phyloP scores from a whole-genome alignment of 2,888 invertebrate species.

The Trilocha varians region DNA sequence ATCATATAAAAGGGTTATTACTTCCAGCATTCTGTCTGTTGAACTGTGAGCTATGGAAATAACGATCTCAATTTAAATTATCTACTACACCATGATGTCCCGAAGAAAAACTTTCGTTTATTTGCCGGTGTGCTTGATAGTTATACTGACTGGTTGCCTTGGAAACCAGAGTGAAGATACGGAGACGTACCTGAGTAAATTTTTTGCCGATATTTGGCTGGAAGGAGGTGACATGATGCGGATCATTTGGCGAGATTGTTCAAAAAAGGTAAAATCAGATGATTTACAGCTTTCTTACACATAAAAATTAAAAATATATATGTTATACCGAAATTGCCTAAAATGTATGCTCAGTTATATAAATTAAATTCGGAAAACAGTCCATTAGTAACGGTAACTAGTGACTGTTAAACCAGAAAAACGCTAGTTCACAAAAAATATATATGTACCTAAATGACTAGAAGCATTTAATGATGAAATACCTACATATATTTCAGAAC shows the following conservation, averaged over 20 bases:
- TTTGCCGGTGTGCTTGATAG: constrained; percentile 26
- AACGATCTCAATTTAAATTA: constrained; percentile 30
- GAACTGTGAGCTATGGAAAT: constrained; percentile 32
- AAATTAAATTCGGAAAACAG: no score
- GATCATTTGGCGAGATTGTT: constrained; percentile 66
- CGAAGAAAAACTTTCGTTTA: constrained; percentile 23
- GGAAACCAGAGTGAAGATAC: constrained; percentile 38
- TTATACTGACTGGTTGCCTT: constrained; percentile 29
- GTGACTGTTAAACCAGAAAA: no score
- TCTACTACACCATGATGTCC: constrained; percentile 28
- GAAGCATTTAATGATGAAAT: no score
- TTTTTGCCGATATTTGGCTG: constrained; percentile 63
- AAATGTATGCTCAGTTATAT: no score
- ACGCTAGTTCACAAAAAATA: no score
- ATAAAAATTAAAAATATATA: no score
- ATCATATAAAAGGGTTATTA: no score
- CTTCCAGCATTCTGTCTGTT: background rate
- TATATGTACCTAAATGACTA: no score
- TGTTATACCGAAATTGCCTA: no score
- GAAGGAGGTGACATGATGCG: constrained; percentile 58
- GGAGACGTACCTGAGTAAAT: constrained; percentile 48
- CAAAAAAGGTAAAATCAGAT: constrained; percentile 53
- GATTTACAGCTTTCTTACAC: no score
- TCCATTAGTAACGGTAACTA: no score
- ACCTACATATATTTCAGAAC: no score